Percentiles rank a stretch among this genome's conserved stretches.
Evolutionary conservation across 2,888 invertebrate genomes (phyloP).

Genomic region (Parelbella ahira): DNA sequence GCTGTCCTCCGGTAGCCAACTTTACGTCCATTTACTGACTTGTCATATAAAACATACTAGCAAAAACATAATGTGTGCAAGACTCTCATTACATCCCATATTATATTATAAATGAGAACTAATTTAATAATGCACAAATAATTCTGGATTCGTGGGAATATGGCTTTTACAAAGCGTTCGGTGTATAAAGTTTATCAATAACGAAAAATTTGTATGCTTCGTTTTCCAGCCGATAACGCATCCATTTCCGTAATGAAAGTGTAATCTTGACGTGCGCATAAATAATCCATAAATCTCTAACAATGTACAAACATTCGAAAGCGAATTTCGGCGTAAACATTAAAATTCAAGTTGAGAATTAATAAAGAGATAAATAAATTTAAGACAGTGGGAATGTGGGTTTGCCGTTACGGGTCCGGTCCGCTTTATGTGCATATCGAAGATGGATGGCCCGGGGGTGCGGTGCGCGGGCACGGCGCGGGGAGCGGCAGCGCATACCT

Average conservation of each 20-base stretch:
- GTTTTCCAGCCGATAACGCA: neutral
- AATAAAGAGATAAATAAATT: slow-evolving; percentile 80
- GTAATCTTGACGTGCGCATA: slow-evolving; percentile 30
- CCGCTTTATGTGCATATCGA: slow-evolving; percentile 78
- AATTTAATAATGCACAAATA: too few relatives aligned
- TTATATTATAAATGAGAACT: too few relatives aligned
- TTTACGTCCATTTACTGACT: too few relatives aligned
- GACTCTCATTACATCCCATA: too few relatives aligned
- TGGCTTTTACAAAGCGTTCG: neutral
- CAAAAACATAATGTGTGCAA: neutral
- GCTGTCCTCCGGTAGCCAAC: neutral
- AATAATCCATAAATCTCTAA: slow-evolving; percentile 30
- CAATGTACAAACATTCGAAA: slow-evolving; percentile 29
- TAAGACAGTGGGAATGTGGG: slow-evolving; percentile 76
- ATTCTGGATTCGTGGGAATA: too few relatives aligned
- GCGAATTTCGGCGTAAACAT: slow-evolving; percentile 45
- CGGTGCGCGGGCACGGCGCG: slow-evolving; percentile 39
- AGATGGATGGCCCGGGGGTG: slow-evolving; percentile 73
- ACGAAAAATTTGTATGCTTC: neutral
- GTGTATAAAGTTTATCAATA: slow-evolving; percentile 4
- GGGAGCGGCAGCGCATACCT: slow-evolving; percentile 39
- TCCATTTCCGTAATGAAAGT: slow-evolving; percentile 31
- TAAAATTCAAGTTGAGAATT: slow-evolving; percentile 74
- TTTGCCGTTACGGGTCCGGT: slow-evolving; percentile 76
- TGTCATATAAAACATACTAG: neutral